Percentiles rank a stretch among this genome's conserved stretches.
These are phyloP conservation scores for Phengaris alcon DNA, from an alignment of 2,888 invertebrate species.

Conservation along the genomic window DNA sequence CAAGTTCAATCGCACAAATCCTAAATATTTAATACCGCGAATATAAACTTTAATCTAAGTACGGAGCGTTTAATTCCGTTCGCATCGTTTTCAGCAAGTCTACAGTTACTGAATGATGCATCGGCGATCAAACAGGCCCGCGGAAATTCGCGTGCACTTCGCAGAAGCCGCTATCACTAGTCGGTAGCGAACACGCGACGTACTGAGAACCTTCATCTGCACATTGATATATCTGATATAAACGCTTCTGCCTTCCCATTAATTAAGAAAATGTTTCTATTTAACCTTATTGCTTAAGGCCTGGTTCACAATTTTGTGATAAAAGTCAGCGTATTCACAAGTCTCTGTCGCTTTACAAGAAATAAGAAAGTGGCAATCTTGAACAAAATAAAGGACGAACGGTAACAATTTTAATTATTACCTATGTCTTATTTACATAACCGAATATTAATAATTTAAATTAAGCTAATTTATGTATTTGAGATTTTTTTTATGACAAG, in stretches of 20 bases:
- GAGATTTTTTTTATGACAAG: too few species aligned
- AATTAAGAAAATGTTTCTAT: constrained; percentile 26
- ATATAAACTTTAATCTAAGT: not conserved
- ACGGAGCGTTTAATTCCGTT: not conserved
- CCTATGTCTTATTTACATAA: too few species aligned
- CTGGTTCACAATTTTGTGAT: not conserved
- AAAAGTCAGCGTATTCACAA: not conserved
- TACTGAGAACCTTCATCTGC: constrained; percentile 53
- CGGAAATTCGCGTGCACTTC: constrained; percentile 58
- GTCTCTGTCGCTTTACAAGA: too few species aligned
- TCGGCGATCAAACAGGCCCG: constrained; percentile 37
- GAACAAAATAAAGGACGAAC: too few species aligned
- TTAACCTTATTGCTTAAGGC: not conserved
- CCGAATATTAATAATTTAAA: too few species aligned
- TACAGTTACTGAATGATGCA: constrained; percentile 28
- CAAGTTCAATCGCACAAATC: not conserved
- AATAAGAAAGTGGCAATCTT: too few species aligned
- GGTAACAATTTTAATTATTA: too few species aligned
- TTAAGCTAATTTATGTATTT: too few species aligned
- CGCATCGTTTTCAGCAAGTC: not conserved
- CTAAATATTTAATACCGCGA: not conserved
- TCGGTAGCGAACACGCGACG: constrained; percentile 42
- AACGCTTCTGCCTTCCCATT: constrained; percentile 1
- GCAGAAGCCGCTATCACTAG: constrained; percentile 55
- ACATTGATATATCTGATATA: constrained; percentile 32